Conservation (phyloP, 2,113 vertebrate genomes). For the Danionella cerebrum region DNA sequence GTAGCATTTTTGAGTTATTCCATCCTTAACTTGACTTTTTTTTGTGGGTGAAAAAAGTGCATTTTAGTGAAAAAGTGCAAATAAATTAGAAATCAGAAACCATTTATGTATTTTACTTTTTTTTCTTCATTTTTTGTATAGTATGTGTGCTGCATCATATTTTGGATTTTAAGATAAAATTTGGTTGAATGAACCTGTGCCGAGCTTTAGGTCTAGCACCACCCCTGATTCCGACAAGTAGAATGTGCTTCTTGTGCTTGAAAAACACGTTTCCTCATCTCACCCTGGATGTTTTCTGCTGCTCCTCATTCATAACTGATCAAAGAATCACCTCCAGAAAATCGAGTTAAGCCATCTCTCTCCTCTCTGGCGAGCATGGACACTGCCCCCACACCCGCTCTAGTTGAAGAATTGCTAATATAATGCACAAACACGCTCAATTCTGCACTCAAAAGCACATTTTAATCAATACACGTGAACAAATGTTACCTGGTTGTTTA, state of each 20-base stretch:
- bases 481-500: neutral
- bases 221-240: too few species aligned
- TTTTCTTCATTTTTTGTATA: too few species aligned
- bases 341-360: conserved; percentile 31
- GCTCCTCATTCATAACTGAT: conserved; percentile 60
- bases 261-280: conserved; percentile 39
- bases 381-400: neutral
- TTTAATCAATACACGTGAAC: neutral
- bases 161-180: neutral
- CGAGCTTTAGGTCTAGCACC: too few species aligned
- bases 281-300: conserved; percentile 42
- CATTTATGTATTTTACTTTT: too few species aligned
- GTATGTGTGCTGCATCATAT: too few species aligned
- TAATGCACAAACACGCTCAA: conserved; percentile 1
- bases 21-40: too few species aligned
- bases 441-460: neutral
- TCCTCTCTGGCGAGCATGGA: conserved; percentile 28
- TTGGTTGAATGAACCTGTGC: too few species aligned
- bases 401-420: neutral
- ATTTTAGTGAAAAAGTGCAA: too few species aligned
- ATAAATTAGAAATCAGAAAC: too few species aligned
- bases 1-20: too few species aligned
- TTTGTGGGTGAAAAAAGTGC: too few species aligned
- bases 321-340: conserved; percentile 40
- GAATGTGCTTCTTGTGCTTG: neutral